Conservation (phyloP, 2,113 vertebrate genomes). For the Pitta sordida region DNA sequence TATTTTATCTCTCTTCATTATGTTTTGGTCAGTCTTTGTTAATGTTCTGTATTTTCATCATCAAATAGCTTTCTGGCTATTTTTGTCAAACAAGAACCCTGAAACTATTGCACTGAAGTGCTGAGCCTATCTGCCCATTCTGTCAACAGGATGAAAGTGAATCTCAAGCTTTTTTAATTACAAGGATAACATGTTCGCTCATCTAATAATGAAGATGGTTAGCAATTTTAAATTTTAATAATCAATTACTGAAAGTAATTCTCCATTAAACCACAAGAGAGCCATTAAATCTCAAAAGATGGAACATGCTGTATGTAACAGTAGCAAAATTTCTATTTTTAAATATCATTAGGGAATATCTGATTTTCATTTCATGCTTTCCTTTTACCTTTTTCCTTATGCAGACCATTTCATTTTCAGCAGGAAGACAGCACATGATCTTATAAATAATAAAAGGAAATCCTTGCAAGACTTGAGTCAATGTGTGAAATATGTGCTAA, state of each 20-base stretch:
- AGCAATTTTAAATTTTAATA: slow-evolving; percentile 99
- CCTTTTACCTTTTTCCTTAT: slow-evolving; percentile 84
- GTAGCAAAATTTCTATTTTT: slow-evolving; percentile 91
- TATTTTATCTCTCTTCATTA: slow-evolving; percentile 73
- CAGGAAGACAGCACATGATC: slow-evolving; percentile 77
- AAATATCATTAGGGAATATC: slow-evolving; percentile 90
- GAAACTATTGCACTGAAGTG: slow-evolving; percentile 73
- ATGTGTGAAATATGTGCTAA: slow-evolving; percentile 79
- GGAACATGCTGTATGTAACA: slow-evolving; percentile 82
- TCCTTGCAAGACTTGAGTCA: slow-evolving; percentile 76
- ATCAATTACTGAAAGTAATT: slow-evolving; percentile 98
- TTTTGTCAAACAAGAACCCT: slow-evolving; percentile 78
- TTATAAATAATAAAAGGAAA: slow-evolving; percentile 85
- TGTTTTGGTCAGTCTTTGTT: slow-evolving; percentile 66
- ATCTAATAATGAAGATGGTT: slow-evolving; percentile 96
- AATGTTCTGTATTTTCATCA: slow-evolving; percentile 71
- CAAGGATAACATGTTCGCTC: slow-evolving; percentile 94
- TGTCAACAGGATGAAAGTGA: slow-evolving; percentile 85
- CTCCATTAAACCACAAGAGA: slow-evolving; percentile 95
- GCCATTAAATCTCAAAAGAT: slow-evolving; percentile 98
- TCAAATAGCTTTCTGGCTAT: slow-evolving; percentile 80
- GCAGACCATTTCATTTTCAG: slow-evolving; percentile 84
- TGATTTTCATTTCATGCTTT: slow-evolving; percentile 87
- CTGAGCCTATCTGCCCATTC: slow-evolving; percentile 72
- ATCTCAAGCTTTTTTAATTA: slow-evolving; percentile 95